These are phyloP conservation scores for Tenthredo scrophulariae DNA, from an alignment of 2,888 invertebrate genomes.

Conservation along the genomic window DNA sequence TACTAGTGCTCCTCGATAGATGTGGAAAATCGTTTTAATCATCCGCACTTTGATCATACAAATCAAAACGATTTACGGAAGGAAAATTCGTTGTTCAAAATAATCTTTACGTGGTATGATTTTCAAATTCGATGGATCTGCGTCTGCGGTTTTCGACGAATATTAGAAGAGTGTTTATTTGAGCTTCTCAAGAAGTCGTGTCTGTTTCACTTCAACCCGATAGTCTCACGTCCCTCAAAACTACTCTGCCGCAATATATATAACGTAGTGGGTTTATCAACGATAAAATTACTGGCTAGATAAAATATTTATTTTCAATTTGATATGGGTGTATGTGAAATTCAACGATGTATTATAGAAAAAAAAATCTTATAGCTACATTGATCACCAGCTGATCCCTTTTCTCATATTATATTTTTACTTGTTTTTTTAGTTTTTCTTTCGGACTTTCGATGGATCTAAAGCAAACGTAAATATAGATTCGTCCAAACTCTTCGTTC, in stretches of 20 bases:
- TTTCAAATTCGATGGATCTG: background rate
- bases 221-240: conserved; percentile 1
- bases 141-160: background rate
- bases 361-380: background rate
- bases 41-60: too few relatives aligned
- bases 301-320: background rate
- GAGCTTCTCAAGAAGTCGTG: conserved; percentile 22
- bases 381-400: background rate
- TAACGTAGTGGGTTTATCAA: background rate
- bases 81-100: background rate
- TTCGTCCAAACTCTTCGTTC: conserved; percentile 38
- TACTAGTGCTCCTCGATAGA: background rate
- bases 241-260: background rate
- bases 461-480: conserved; percentile 39
- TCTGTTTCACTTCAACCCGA: conserved; percentile 39
- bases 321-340: background rate
- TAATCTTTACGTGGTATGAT: background rate
- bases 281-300: background rate
- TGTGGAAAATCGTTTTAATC: background rate
- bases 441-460: background rate
- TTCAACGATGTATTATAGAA: background rate
- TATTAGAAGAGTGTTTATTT: conserved; percentile 32
- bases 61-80: background rate
- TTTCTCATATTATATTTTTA: background rate
- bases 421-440: background rate